Conservation (phyloP, 2,888 invertebrate species). For the Macropis europaea region DNA sequence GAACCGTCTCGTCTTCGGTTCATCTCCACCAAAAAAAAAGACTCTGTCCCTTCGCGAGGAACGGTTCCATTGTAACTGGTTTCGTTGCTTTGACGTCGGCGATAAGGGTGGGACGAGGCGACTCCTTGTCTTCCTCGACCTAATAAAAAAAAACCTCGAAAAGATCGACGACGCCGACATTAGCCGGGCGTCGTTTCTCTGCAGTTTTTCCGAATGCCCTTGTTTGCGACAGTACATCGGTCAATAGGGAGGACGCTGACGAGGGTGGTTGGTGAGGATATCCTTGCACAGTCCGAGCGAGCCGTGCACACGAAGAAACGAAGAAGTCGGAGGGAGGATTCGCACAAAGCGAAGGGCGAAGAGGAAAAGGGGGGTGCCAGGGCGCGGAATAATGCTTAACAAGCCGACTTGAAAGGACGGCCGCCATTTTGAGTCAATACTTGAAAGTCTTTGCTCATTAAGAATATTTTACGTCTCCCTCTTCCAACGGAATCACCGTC, state of each 20-base stretch:
- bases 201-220: slow-evolving; percentile 26
- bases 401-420: slow-evolving; percentile 78
- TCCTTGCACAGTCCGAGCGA: slow-evolving; percentile 46
- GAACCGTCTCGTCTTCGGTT: no score
- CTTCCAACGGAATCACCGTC: slow-evolving; percentile 51
- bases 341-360: slow-evolving; percentile 62
- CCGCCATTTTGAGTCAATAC: slow-evolving; percentile 79
- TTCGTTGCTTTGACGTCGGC: slow-evolving; percentile 31
- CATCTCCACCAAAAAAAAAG: slow-evolving; percentile 11
- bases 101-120: slow-evolving; percentile 1
- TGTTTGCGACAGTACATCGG: slow-evolving; percentile 30
- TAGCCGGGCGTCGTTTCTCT: slow-evolving; percentile 29
- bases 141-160: slow-evolving; percentile 35
- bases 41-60: slow-evolving; percentile 2
- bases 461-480: slow-evolving; percentile 77
- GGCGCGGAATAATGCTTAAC: slow-evolving; percentile 76
- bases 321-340: slow-evolving; percentile 36
- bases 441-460: slow-evolving; percentile 79
- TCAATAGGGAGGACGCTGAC: background rate
- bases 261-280: background rate
- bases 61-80: slow-evolving; percentile 21
- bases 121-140: slow-evolving; percentile 30
- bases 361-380: slow-evolving; percentile 43
- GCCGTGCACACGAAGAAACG: slow-evolving; percentile 24
- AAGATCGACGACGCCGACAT: slow-evolving; percentile 14